A percentile compares a stretch with the other conserved stretches of the same genome.
Evolutionary conservation across 2,797 vertebrate genomes (phyloP).

Genomic region (Xenopus petersii): DNA sequence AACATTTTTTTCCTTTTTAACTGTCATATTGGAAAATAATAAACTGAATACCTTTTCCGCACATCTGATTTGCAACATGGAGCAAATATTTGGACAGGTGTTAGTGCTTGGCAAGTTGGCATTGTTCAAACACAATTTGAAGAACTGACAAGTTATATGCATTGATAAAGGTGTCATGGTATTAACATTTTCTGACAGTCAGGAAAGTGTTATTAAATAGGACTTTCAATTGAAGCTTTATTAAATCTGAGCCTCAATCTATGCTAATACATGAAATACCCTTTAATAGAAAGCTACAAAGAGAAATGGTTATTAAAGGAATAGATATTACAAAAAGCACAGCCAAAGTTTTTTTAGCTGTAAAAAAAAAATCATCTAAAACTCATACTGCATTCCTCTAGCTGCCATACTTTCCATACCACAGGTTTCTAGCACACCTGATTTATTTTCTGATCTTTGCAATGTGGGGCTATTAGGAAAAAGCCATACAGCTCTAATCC

Average conservation of each 20-base stretch:
- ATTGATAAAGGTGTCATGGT: no score
- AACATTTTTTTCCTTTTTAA: no score
- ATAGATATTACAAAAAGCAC: slow-evolving; percentile 43
- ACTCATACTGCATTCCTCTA: slow-evolving; percentile 15
- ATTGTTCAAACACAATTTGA: no score
- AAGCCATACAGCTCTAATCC: slow-evolving; percentile 22
- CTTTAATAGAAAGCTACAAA: slow-evolving; percentile 12
- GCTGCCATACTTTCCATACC: background rate
- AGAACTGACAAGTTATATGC: no score
- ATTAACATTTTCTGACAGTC: no score
- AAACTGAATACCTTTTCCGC: no score
- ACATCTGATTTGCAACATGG: no score
- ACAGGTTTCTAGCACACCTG: slow-evolving; percentile 27
- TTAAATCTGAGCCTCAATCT: background rate
- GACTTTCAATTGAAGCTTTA: no score
- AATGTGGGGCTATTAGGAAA: slow-evolving; percentile 24
- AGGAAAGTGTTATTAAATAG: no score
- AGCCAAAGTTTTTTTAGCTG: slow-evolving; percentile 45
- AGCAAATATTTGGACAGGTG: no score
- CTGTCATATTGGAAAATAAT: no score
- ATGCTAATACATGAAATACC: slow-evolving; percentile 18
- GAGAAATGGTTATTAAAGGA: slow-evolving; percentile 51
- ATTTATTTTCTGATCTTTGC: slow-evolving; percentile 40
- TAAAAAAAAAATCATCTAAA: slow-evolving; percentile 39
- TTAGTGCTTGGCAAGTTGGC: no score